Percentiles rank a stretch among this genome's conserved stretches.
Evolutionary conservation across 2,113 vertebrate species (phyloP).

Genomic region (Benthochromis sp.): DNA sequence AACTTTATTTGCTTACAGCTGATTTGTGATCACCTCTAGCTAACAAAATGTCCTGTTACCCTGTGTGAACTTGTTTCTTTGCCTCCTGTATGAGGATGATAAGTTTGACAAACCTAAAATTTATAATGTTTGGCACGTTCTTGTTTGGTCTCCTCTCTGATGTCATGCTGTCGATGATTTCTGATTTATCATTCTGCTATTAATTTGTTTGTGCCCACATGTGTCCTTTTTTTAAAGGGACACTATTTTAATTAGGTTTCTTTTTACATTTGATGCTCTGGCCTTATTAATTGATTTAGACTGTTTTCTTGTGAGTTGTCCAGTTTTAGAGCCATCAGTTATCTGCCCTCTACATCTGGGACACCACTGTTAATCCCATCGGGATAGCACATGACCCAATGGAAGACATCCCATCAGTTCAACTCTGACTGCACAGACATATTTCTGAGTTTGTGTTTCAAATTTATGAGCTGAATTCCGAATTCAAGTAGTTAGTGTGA

Average conservation of each 20-base stretch:
- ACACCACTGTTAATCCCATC: fast-evolving
- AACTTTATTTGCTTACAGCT: neutral
- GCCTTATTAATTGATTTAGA: neutral
- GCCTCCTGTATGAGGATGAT: neutral
- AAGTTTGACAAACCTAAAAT: neutral
- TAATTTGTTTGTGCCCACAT: neutral
- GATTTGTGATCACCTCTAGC: neutral
- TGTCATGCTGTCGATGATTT: neutral
- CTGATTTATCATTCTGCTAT: neutral
- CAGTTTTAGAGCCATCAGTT: neutral
- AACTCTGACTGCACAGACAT: neutral
- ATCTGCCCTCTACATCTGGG: neutral
- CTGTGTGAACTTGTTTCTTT: neutral
- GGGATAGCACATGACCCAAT: neutral
- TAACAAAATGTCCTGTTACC: neutral
- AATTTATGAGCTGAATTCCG: neutral
- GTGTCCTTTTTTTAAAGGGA: neutral
- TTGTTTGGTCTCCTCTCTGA: neutral
- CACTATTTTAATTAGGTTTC: neutral
- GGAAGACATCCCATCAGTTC: neutral
- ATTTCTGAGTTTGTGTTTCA: neutral
- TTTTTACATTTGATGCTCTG: neutral
- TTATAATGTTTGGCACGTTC: neutral
- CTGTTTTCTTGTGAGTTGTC: neutral
- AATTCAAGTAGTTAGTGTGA: neutral